Conservation (phyloP, 1,140 invertebrate genomes). For the Stegodyphus dumicola region DNA sequence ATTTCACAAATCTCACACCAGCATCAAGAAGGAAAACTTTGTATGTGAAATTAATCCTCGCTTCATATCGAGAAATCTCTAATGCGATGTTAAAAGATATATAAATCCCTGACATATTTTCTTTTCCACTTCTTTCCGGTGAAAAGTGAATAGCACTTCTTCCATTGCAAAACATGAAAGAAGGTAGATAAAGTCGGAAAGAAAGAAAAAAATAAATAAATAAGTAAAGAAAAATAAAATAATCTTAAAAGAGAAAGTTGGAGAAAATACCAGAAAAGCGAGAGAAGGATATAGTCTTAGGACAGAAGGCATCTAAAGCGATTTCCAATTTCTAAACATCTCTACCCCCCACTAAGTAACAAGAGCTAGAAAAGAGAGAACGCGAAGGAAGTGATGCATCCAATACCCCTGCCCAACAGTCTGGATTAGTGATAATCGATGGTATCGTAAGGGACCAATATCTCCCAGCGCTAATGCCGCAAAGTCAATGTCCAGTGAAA, state of each 20-base stretch:
- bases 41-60: conserved; percentile 31
- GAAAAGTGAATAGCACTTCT: conserved; percentile 21
- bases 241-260: background rate
- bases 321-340: conserved; percentile 48
- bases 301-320: conserved; percentile 41
- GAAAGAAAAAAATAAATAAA: background rate
- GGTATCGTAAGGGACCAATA: conserved; percentile 25
- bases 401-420: conserved; percentile 14
- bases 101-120: conserved; percentile 35
- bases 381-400: conserved; percentile 21
- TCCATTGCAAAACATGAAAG: conserved; percentile 13
- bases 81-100: conserved; percentile 16
- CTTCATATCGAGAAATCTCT: conserved; percentile 14
- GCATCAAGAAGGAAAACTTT: conserved; percentile 4
- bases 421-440: conserved; percentile 51
- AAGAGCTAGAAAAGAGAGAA: background rate
- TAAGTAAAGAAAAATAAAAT: background rate
- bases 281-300: conserved; percentile 2
- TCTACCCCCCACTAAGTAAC: background rate
- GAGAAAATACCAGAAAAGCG: background rate
- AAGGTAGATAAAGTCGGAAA: background rate
- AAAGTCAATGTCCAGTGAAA: conserved; percentile 54
- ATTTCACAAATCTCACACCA: background rate
- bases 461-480: conserved; percentile 38
- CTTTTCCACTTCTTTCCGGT: background rate